Evolutionary conservation across 2,888 invertebrate genomes (phyloP), one percentile per base, ranked within the genome.

Genomic region (Cephus sareptanus): DNA sequence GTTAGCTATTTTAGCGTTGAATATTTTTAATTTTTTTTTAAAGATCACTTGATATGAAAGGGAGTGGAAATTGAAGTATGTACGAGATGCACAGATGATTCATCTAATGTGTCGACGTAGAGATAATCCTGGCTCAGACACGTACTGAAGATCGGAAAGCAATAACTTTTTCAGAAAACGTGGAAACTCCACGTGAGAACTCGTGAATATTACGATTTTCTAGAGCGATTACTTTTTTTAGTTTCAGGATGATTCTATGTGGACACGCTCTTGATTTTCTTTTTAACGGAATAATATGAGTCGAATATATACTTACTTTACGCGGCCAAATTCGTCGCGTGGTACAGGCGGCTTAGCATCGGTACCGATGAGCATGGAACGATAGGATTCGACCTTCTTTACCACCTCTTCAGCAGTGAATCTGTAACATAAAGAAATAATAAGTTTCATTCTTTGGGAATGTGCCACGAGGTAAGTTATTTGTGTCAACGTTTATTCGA

Each of bases 331-430:
- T 92, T 97, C 97, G 93, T 98, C 97, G 86, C 94, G 93, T 74
- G 95, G 93, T 87, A 94, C 93, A 87, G 95, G 92, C 84, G 93
- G 89, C 87, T 92, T 92, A 73, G 86, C 91, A 80, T 93, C 93
- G 90, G 93, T 94, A 91, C 97, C 95, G 92, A 96, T 94, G 88
- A 99, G 93, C 94, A 97, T 96, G 87, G 95, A 95, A 79, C 99
- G 94, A 92, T 97, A 99, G 77, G 96, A 95, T 79, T 96, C 95
- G 83, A 99, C 97, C 89, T 98, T 97, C 87, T 94, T 94, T 84
- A 95, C 95, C 82, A 99, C 97, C 90, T 98, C 97, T 88, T 97
- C 97, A 87, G 95, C 94, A 76, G 95, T 94, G 91, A 96, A 97
- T 92, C 98, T 98, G 92, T 88, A 93, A 92, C 92, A 89, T 92